Evolutionary conservation across 2,113 vertebrate genomes (phyloP).

Genomic region (Azemiops feae): DNA sequence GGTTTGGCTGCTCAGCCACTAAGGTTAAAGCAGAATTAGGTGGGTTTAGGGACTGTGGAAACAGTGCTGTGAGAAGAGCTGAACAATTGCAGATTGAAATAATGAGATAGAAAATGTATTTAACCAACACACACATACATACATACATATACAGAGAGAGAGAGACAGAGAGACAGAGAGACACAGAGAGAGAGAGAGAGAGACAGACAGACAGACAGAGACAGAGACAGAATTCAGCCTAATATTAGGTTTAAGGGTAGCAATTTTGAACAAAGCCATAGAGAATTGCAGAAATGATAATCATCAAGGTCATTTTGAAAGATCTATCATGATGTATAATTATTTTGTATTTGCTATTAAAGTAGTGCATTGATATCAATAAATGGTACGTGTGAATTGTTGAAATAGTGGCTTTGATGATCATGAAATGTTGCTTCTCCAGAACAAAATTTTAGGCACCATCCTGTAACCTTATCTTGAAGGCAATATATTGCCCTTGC

Average conservation of each 20-base stretch:
- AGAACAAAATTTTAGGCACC: not conserved
- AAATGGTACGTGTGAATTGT: not conserved
- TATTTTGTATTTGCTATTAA: not conserved
- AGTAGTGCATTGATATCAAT: not conserved
- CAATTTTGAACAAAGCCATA: not conserved
- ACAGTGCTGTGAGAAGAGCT: not conserved
- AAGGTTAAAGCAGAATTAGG: not conserved
- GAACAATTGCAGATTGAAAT: not conserved
- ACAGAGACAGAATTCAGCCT: not conserved
- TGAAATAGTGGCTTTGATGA: not conserved
- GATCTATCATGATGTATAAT: not conserved
- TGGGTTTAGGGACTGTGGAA: not conserved
- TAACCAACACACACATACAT: not conserved
- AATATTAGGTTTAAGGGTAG: not conserved
- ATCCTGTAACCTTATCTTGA: not conserved
- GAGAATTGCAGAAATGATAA: not conserved
- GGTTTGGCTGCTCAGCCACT: not conserved
- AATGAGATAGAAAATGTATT: constrained; percentile 31
- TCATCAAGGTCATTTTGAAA: not conserved
- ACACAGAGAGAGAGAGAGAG: too few relatives aligned
- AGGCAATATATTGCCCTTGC: not conserved
- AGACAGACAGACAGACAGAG: too few relatives aligned
- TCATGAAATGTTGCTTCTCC: not conserved
- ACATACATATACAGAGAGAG: too few relatives aligned
- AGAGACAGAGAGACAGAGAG: too few relatives aligned